Percentiles rank a stretch among this genome's conserved stretches.
Evolutionary conservation across 2,797 vertebrate genomes (phyloP).

Genomic region (Enoplosus armatus): DNA sequence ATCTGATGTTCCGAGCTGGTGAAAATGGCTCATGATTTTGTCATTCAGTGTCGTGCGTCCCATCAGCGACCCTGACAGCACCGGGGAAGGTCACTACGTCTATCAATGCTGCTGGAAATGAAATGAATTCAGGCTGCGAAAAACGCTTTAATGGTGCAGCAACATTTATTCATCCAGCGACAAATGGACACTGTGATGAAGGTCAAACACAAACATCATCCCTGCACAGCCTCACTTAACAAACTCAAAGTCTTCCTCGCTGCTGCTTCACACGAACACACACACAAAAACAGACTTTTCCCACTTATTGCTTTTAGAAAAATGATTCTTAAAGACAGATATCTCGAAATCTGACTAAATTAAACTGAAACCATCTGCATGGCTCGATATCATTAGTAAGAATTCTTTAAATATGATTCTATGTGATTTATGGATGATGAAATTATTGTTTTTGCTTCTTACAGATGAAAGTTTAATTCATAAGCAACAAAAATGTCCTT

Average conservation of each 20-base stretch:
- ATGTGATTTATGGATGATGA: too few relatives aligned
- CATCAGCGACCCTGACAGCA: not conserved
- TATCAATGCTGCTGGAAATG: not conserved
- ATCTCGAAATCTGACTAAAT: not conserved
- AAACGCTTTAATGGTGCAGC: not conserved
- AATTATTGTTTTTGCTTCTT: too few relatives aligned
- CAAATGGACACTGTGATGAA: constrained; percentile 3
- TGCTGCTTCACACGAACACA: not conserved
- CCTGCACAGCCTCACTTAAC: not conserved
- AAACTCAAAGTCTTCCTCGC: not conserved
- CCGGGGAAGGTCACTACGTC: not conserved
- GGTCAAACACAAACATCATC: not conserved
- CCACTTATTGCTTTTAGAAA: not conserved
- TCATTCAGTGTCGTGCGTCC: too few relatives aligned
- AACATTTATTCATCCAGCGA: not conserved
- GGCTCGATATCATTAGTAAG: too few relatives aligned
- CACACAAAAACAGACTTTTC: too few relatives aligned
- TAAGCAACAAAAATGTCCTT: too few relatives aligned
- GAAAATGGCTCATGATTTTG: not conserved
- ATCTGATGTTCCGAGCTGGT: not conserved
- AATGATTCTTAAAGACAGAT: not conserved
- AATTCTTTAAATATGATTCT: too few relatives aligned
- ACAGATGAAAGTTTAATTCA: too few relatives aligned
- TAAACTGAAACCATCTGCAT: not conserved
- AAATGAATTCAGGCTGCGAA: not conserved